Conservation (phyloP, 2,113 vertebrate species). For the Platanista minor region DNA sequence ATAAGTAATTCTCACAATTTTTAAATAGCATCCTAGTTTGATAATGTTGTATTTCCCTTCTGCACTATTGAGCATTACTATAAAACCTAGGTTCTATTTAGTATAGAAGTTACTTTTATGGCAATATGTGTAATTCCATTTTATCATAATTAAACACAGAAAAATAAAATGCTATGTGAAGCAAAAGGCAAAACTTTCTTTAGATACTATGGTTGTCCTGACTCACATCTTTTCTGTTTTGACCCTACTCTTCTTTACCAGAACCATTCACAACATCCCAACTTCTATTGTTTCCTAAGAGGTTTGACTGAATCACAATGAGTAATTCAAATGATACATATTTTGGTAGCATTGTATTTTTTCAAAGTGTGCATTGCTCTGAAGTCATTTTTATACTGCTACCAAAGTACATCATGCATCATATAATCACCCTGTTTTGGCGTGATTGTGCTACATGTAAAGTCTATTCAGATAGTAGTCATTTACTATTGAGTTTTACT, state of each 20-base stretch:
- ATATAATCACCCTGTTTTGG: background rate
- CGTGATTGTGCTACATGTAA: background rate
- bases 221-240: background rate
- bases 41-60: background rate
- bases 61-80: background rate
- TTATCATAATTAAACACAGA: background rate
- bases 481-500: background rate
- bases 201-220: background rate
- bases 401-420: background rate
- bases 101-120: background rate
- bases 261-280: background rate
- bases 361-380: background rate
- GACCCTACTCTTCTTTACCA: background rate
- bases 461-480: background rate
- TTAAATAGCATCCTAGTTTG: background rate
- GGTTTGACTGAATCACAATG: background rate
- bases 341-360: background rate
- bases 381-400: background rate
- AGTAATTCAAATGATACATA: background rate
- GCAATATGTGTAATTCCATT: background rate
- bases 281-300: background rate
- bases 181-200: background rate
- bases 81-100: background rate
- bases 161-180: background rate
- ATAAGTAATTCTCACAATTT: background rate